Conservation (phyloP, 2,888 invertebrate species). For the Meteorus cinctellus region DNA sequence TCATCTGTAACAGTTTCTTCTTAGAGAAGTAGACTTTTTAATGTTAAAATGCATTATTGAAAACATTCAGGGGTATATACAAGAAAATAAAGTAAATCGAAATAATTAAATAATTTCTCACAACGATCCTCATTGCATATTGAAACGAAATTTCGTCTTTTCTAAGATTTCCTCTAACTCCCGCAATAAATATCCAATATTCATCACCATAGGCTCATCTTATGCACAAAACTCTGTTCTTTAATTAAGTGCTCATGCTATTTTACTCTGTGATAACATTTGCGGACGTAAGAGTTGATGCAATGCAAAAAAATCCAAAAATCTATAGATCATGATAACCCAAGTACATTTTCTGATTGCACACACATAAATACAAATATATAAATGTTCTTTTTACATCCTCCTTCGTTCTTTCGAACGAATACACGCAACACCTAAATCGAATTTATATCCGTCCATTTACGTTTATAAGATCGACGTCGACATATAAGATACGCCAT, state of each 20-base stretch:
- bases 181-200: background rate
- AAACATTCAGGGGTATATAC: too few relatives aligned
- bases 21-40: too few relatives aligned
- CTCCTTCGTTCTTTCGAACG: background rate
- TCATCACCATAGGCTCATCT: background rate
- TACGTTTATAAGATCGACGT: constrained; percentile 37
- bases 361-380: constrained; percentile 1
- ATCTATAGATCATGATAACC: too few relatives aligned
- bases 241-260: background rate
- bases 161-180: background rate
- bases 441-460: constrained; percentile 41
- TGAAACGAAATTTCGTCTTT: background rate
- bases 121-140: too few relatives aligned
- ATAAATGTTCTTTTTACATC: background rate
- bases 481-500: constrained; percentile 8
- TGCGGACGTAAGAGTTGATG: background rate
- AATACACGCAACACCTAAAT: constrained; percentile 2
- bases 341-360: too few relatives aligned
- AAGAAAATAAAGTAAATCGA: too few relatives aligned
- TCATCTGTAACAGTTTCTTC: too few relatives aligned
- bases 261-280: too few relatives aligned
- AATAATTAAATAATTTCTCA: too few relatives aligned
- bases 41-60: too few relatives aligned
- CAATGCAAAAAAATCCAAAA: background rate
- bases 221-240: background rate